A percentile compares a stretch with the other conserved stretches of the same genome.
These are phyloP conservation scores for Scaptomyza pallida DNA, from an alignment of 1,140 invertebrate species.

Conservation along the genomic window DNA sequence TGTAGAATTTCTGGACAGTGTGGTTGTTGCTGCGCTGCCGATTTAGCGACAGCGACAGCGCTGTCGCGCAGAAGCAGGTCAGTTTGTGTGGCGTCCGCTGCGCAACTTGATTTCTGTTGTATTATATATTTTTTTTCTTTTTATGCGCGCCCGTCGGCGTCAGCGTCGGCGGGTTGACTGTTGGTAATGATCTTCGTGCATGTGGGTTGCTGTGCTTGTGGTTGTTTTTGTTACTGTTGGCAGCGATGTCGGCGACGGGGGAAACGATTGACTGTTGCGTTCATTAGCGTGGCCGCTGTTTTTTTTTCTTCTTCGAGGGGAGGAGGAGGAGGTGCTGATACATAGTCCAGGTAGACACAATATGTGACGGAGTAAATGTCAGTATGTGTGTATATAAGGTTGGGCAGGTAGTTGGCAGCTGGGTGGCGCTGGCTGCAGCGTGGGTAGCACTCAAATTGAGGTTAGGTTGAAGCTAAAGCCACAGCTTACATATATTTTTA, in stretches of 20 bases:
- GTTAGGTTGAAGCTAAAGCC: constrained; percentile 37
- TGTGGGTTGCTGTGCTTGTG: constrained; percentile 67
- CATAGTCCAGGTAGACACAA: constrained; percentile 67
- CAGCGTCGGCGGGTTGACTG: constrained; percentile 51
- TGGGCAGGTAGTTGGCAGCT: constrained; percentile 56
- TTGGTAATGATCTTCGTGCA: constrained; percentile 82
- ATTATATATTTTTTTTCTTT: constrained; percentile 39
- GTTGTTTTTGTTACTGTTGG: constrained; percentile 37
- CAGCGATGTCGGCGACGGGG: constrained; percentile 46
- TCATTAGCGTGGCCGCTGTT: constrained; percentile 74
- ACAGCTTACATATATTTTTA: constrained; percentile 34
- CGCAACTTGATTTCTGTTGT: constrained; percentile 72
- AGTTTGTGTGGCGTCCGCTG: constrained; percentile 67
- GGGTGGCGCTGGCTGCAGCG: constrained; percentile 58
- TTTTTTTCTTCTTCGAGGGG: constrained; percentile 68
- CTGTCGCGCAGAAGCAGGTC: constrained; percentile 68
- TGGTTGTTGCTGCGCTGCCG: constrained; percentile 15
- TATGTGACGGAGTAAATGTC: constrained; percentile 17
- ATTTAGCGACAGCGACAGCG: constrained; percentile 34
- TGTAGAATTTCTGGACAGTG: constrained; percentile 69
- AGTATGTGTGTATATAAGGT: constrained; percentile 30
- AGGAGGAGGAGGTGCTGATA: constrained; percentile 74
- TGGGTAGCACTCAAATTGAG: constrained; percentile 46
- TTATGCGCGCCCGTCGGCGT: constrained; percentile 42
- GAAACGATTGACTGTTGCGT: constrained; percentile 73